Percentiles rank a stretch among this genome's conserved stretches.
These are phyloP conservation scores for Macropis europaea DNA, from an alignment of 2,888 invertebrate genomes.

Conservation along the genomic window DNA sequence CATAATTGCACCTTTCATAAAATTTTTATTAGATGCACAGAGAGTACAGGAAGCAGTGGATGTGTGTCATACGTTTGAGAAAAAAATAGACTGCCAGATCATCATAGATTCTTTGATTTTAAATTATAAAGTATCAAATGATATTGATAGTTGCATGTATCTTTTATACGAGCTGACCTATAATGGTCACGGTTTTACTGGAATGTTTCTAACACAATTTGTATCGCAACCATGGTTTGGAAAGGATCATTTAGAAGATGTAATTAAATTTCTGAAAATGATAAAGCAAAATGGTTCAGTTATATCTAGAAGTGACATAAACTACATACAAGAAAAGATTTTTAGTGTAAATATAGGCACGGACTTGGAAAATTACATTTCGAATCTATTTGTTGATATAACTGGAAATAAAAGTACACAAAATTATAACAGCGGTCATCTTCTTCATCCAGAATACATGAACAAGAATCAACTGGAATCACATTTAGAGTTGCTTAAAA, in stretches of 20 bases:
- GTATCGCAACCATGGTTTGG: not conserved
- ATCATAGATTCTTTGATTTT: slow-evolving; percentile 81
- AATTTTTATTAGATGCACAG: slow-evolving; percentile 79
- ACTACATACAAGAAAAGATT: not conserved
- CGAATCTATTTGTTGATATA: not conserved
- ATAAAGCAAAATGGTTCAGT: not conserved
- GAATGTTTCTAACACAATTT: not conserved
- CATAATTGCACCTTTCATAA: slow-evolving; percentile 81
- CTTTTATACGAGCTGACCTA: not conserved
- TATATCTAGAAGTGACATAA: not conserved
- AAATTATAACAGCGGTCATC: not conserved
- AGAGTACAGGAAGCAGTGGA: slow-evolving; percentile 72
- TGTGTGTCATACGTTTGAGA: not conserved
- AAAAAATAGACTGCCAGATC: slow-evolving; percentile 79
- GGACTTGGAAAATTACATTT: not conserved
- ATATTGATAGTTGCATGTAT: slow-evolving; percentile 76
- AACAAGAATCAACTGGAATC: slow-evolving; percentile 83
- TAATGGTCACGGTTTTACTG: slow-evolving; percentile 7
- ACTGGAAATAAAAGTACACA: not conserved
- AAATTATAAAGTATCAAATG: slow-evolving; percentile 80
- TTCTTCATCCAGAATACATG: slow-evolving; percentile 82
- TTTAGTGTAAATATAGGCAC: not conserved
- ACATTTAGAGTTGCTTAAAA: slow-evolving; percentile 85
- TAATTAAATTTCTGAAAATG: not conserved
- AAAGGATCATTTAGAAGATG: not conserved